Evolutionary conservation across 2,113 vertebrate genomes (phyloP).

Genomic region (Pithys albifrons): DNA sequence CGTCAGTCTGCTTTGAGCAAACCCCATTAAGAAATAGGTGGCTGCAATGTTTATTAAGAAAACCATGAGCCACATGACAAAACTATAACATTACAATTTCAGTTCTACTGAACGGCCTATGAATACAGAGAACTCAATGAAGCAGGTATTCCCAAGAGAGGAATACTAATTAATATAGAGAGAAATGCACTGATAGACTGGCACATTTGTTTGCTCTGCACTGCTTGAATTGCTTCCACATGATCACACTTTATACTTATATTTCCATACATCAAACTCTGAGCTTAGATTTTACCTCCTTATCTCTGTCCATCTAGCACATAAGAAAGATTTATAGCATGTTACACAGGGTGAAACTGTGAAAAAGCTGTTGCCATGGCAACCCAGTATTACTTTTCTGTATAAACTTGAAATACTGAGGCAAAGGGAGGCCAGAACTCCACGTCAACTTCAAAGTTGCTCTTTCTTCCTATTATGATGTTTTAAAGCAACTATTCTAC

Average conservation of each 20-base stretch:
- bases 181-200: neutral
- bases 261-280: constrained; percentile 4
- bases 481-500: constrained; percentile 1
- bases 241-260: constrained; percentile 5
- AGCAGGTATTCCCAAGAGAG: neutral
- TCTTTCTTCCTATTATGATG: neutral
- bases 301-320: constrained; percentile 48
- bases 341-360: constrained; percentile 38
- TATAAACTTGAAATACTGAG: constrained; percentile 26
- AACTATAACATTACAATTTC: neutral
- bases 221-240: neutral
- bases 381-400: constrained; percentile 58
- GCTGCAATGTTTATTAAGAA: constrained; percentile 31
- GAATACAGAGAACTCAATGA: neutral
- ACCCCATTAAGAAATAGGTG: constrained; percentile 35
- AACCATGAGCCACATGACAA: neutral
- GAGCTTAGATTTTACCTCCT: constrained; percentile 50
- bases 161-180: neutral
- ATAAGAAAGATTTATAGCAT: constrained; percentile 56
- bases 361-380: constrained; percentile 60
- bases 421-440: neutral
- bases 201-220: neutral
- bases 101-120: neutral
- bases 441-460: constrained; percentile 18
- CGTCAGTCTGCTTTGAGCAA: constrained; percentile 34